Conservation (phyloP, 2,113 vertebrate species). For the Megaptera novaeangliae region DNA sequence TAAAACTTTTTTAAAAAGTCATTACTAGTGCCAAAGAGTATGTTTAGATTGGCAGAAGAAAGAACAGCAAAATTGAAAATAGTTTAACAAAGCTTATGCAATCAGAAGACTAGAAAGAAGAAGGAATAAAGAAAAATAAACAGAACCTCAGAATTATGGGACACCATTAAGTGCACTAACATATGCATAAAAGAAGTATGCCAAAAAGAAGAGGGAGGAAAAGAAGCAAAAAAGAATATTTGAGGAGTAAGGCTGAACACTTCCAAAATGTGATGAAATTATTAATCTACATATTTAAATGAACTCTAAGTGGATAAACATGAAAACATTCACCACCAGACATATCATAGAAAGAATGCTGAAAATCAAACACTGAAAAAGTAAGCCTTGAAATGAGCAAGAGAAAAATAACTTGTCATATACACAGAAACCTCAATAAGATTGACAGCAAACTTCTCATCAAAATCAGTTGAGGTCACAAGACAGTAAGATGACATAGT, state of each 20-base stretch:
- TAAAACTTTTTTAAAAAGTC: background rate
- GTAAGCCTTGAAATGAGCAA: background rate
- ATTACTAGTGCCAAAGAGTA: background rate
- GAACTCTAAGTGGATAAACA: background rate
- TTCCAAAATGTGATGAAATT: background rate
- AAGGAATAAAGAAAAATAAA: background rate
- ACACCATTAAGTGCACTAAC: background rate
- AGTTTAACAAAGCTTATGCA: background rate
- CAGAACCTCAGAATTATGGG: background rate
- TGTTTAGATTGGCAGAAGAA: background rate
- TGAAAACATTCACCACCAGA: background rate
- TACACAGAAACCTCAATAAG: background rate
- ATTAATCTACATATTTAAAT: background rate
- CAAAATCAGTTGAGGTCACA: background rate
- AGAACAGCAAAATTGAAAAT: background rate
- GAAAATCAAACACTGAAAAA: background rate
- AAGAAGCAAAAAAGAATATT: background rate
- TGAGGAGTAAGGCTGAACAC: background rate
- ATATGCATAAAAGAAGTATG: background rate
- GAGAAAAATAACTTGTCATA: background rate
- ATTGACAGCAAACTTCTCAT: background rate
- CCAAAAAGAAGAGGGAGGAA: background rate
- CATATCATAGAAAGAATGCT: background rate
- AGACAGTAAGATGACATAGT: background rate
- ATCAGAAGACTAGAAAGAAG: background rate